Conservation (phyloP, 2,888 invertebrate genomes). For the Phragmatobia fuliginosa region DNA sequence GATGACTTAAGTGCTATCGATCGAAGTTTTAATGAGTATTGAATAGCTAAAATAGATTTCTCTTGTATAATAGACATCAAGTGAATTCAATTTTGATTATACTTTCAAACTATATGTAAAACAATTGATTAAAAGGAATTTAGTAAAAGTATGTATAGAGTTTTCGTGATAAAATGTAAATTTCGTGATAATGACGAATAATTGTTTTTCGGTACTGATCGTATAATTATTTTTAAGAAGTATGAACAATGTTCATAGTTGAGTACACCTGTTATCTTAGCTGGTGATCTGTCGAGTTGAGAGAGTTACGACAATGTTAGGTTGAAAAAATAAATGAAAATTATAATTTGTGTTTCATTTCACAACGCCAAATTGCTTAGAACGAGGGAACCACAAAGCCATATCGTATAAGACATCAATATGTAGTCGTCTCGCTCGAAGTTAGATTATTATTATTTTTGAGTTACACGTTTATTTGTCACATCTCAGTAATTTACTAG, state of each 20-base stretch:
- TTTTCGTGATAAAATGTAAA: conserved; percentile 85
- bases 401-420: conserved; percentile 1
- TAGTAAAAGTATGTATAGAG: conserved; percentile 82
- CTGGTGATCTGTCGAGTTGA: conserved; percentile 84
- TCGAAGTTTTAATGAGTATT: conserved; percentile 53
- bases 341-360: conserved; percentile 72
- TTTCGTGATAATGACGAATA: conserved; percentile 83
- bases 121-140: conserved; percentile 83
- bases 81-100: conserved; percentile 52
- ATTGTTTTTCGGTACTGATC: conserved; percentile 84
- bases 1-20: conserved; percentile 55
- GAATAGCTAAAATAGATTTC: conserved; percentile 56
- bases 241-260: conserved; percentile 86
- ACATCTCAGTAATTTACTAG: conserved; percentile 42
- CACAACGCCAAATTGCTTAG: not conserved
- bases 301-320: conserved; percentile 84
- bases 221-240: conserved; percentile 81
- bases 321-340: conserved; percentile 84
- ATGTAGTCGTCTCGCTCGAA: conserved; percentile 17
- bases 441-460: conserved; percentile 41
- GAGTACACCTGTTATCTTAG: conserved; percentile 84
- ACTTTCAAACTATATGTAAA: conserved; percentile 57
- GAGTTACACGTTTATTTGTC: conserved; percentile 41
- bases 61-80: conserved; percentile 55
- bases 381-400: not conserved